These are phyloP conservation scores for Epicampocera succincta DNA, from an alignment of 2,888 invertebrate species.

Conservation along the genomic window DNA sequence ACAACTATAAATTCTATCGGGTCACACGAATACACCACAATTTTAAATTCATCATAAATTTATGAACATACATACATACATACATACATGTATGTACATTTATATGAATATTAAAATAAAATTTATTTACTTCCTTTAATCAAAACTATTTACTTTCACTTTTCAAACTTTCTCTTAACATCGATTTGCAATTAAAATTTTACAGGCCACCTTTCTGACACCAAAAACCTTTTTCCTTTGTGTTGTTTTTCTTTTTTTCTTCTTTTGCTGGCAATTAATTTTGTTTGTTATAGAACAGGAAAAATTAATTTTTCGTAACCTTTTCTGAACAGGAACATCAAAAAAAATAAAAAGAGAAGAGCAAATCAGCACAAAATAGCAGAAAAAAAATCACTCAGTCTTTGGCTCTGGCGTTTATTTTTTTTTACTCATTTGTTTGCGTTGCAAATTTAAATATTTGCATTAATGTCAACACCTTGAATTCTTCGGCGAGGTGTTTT, in stretches of 20 bases:
- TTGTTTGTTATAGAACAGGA: slow-evolving; percentile 9
- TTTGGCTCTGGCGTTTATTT: background rate
- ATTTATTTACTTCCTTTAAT: too few relatives aligned
- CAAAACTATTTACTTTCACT: too few relatives aligned
- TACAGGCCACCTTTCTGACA: too few relatives aligned
- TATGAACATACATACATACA: too few relatives aligned
- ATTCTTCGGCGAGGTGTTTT: slow-evolving; percentile 25
- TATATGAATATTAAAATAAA: too few relatives aligned
- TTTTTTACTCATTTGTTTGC: slow-evolving; percentile 31
- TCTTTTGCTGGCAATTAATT: slow-evolving; percentile 38
- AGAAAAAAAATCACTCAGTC: background rate
- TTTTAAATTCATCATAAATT: too few relatives aligned
- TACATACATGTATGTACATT: too few relatives aligned
- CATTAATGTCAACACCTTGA: slow-evolving; percentile 65
- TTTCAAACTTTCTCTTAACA: too few relatives aligned
- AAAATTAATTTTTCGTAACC: background rate
- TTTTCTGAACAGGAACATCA: background rate
- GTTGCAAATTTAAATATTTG: slow-evolving; percentile 60
- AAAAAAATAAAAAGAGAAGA: slow-evolving; percentile 1
- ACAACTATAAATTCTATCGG: too few relatives aligned
- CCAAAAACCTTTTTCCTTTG: too few relatives aligned
- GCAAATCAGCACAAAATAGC: slow-evolving; percentile 13
- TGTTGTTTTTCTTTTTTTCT: background rate
- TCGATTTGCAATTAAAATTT: too few relatives aligned
- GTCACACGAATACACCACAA: too few relatives aligned